Evolutionary conservation across 2,113 vertebrate species (phyloP).

Genomic region (Camarhynchus parvulus): DNA sequence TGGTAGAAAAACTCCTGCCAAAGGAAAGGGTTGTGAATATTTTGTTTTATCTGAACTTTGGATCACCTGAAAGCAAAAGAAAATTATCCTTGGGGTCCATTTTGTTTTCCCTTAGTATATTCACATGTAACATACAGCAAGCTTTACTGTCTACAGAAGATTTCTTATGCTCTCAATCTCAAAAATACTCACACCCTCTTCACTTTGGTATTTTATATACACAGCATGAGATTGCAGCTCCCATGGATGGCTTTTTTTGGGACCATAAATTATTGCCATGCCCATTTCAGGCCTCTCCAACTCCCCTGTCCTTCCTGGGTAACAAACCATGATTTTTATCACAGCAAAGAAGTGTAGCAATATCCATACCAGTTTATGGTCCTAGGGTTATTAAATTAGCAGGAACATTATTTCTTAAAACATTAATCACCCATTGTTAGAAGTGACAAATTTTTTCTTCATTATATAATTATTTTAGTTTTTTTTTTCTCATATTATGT

Average conservation of each 20-base stretch:
- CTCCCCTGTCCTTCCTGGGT: not conserved
- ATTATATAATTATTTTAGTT: not conserved
- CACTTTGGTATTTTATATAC: not conserved
- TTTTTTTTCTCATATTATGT: not conserved
- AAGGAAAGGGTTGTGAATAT: not conserved
- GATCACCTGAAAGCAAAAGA: not conserved
- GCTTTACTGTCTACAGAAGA: not conserved
- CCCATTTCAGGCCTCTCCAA: not conserved
- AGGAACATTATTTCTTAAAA: not conserved
- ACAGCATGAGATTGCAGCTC: not conserved
- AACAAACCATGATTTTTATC: not conserved
- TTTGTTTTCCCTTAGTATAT: not conserved
- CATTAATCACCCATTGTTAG: not conserved
- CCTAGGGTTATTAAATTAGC: not conserved
- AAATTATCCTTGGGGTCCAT: not conserved
- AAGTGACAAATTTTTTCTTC: not conserved
- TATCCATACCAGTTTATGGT: not conserved
- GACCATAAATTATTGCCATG: not conserved
- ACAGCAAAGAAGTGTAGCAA: not conserved
- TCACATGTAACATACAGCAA: not conserved
- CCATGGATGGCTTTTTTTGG: not conserved
- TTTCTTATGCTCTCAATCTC: not conserved
- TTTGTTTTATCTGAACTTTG: not conserved
- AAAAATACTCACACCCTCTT: not conserved
- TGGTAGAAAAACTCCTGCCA: not conserved